Base-by-base conservation (phyloP, 2,888 invertebrate genomes). In the Monoplex corrugatus region DNA sequence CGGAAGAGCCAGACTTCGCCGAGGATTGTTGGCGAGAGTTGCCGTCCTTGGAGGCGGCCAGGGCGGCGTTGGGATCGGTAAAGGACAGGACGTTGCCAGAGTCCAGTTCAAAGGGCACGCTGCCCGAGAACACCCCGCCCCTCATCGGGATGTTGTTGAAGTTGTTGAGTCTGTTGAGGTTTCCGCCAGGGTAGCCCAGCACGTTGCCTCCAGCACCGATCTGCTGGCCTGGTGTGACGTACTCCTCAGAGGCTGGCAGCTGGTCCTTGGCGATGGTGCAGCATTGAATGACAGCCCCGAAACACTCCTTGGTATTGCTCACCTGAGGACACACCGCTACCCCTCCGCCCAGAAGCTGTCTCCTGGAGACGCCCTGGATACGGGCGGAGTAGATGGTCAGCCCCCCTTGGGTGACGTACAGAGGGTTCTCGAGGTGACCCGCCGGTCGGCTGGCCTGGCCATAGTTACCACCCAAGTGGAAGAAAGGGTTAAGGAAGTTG, bases 231-330 rank as follows among this genome's bases (percentile, higher is more conserved):
- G 50, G 50, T 0, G n/a, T 45, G 43, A 43, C 28, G 35, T 45
- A 45, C 16, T 32, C 28, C 35, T 50, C 32, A 50, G 50, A 35
- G 50, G 84, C 84, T 6, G 57, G 45, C 2, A 50, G 32, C 50
- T 35, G 45, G 84, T 84, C 84, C 6, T 50, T 50, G 35, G 35
- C 50, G 50, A 84, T 45, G 50, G 84, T 16, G 35, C 84, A 84
- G 84, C 84, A 84, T 50, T 50, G 32, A 2, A 84, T 2, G 50
- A 84, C 57, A 50, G 50, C 35, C 19, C 84, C 84, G n/a, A 43
- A 32, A 28, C 84, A 84, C 84, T 50, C 19, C 32, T 16, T 10
- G 32, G 19, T 28, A 19, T 8, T 32, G 50, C 35, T 16, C 50
- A 57, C 84, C 35, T 32, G 57, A 6, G 45, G 84, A 35, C 84